Evolutionary conservation across 2,797 vertebrate species (phyloP).

Genomic region (Pangasius sanitwongsei): DNA sequence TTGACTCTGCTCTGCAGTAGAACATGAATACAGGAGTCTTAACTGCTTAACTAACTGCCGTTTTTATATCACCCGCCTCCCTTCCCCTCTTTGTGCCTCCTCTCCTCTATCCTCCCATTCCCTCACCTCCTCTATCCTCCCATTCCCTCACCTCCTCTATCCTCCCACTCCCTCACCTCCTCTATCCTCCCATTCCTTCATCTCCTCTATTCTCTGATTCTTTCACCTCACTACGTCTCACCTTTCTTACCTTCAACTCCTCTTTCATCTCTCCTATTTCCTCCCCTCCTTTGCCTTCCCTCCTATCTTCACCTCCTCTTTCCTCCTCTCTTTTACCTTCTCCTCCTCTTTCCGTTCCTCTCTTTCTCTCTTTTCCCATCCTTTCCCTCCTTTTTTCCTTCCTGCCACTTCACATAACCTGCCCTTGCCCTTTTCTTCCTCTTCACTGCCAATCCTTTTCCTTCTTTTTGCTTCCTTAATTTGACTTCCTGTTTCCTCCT

Average conservation of each 20-base stretch:
- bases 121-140: neutral
- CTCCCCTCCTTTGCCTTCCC: neutral
- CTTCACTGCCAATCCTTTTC: constrained; percentile 57
- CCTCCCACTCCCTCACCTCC: constrained; percentile 61
- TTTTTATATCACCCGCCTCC: constrained; percentile 64
- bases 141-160: neutral
- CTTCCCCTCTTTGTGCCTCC: neutral
- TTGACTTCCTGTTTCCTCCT: neutral
- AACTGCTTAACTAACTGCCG: constrained; percentile 87
- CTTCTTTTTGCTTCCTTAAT: neutral
- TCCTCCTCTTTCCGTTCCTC: constrained; percentile 67
- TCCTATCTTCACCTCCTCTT: neutral
- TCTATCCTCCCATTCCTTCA: constrained; percentile 5
- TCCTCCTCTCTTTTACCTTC: constrained; percentile 53
- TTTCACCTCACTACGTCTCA: neutral
- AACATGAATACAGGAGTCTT: constrained; percentile 67
- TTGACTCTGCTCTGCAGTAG: constrained; percentile 65
- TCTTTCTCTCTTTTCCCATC: constrained; percentile 38
- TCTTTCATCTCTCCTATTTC: constrained; percentile 68
- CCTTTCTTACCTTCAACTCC: constrained; percentile 51
- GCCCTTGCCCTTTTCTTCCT: constrained; percentile 69
- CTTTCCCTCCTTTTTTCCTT: constrained; percentile 41
- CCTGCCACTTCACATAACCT: constrained; percentile 52
- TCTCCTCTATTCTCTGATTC: constrained; percentile 39
- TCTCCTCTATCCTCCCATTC: constrained; percentile 36